Evolutionary conservation across 2,113 vertebrate genomes (phyloP).

Genomic region (Tauraco erythrolophus): DNA sequence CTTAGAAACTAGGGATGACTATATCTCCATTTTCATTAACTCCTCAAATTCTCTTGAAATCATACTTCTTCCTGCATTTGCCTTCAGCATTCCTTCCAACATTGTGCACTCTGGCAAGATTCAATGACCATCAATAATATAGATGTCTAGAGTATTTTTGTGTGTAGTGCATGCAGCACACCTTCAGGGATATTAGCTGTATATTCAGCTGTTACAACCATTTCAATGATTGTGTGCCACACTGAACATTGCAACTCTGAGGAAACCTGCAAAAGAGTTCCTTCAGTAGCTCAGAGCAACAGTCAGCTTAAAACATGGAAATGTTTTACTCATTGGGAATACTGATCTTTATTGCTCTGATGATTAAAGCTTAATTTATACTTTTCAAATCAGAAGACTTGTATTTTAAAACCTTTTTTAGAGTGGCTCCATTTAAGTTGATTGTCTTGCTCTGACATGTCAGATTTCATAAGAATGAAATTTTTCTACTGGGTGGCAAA

Average conservation of each 20-base stretch:
- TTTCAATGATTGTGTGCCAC: background rate
- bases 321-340: conserved; percentile 47
- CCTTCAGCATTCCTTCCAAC: background rate
- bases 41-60: background rate
- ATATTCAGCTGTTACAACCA: background rate
- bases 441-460: conserved; percentile 41
- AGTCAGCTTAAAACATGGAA: conserved; percentile 27
- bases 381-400: conserved; percentile 41
- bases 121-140: background rate
- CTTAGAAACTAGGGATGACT: background rate
- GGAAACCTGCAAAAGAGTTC: conserved; percentile 25
- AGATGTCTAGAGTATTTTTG: background rate
- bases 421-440: conserved; percentile 22
- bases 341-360: conserved; percentile 31
- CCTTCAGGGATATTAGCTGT: background rate
- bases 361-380: conserved; percentile 66
- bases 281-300: conserved; percentile 27
- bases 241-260: background rate
- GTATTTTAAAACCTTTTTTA: conserved; percentile 55
- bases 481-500: conserved; percentile 47
- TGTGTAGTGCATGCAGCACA: background rate
- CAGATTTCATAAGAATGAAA: background rate
- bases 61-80: background rate
- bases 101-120: background rate
- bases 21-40: background rate